Conservation (phyloP, 2,888 invertebrate genomes). For the Dryocosmus kuriphilus region DNA sequence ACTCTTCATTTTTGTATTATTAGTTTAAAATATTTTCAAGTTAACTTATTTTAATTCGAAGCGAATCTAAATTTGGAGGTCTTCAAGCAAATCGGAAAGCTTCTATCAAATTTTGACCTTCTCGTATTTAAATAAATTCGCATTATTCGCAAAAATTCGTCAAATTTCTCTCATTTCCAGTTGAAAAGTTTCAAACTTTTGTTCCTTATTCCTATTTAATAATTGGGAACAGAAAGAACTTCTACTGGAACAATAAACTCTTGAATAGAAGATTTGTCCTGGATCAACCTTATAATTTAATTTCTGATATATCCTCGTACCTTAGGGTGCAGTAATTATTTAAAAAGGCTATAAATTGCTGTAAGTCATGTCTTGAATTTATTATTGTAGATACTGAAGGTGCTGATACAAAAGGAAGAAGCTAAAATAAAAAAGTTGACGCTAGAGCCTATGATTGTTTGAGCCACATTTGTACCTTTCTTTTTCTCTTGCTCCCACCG, state of each 20-base stretch:
- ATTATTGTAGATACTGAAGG: conserved; percentile 6
- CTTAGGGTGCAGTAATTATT: background rate
- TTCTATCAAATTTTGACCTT: no score
- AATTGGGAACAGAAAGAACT: no score
- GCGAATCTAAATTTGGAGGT: no score
- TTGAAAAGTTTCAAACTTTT: no score
- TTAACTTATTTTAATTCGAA: no score
- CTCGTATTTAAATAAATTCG: no score
- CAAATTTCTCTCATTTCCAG: no score
- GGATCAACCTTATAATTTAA: background rate
- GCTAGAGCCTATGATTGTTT: conserved; percentile 35
- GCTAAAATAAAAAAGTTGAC: conserved; percentile 8
- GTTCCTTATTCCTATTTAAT: no score
- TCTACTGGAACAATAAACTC: background rate
- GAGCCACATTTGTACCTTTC: conserved; percentile 24
- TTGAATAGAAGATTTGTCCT: background rate
- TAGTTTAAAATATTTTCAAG: no score
- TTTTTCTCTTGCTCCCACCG: conserved; percentile 21
- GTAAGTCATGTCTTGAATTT: conserved; percentile 5
- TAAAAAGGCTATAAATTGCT: background rate
- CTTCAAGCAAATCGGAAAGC: no score
- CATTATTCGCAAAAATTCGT: no score
- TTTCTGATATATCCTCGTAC: background rate
- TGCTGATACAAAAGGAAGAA: conserved; percentile 24
- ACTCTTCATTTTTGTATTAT: no score